phyloP scores from a whole-genome alignment of 2,113 vertebrate genomes.

The Campylorhamphus procurvoides region DNA sequence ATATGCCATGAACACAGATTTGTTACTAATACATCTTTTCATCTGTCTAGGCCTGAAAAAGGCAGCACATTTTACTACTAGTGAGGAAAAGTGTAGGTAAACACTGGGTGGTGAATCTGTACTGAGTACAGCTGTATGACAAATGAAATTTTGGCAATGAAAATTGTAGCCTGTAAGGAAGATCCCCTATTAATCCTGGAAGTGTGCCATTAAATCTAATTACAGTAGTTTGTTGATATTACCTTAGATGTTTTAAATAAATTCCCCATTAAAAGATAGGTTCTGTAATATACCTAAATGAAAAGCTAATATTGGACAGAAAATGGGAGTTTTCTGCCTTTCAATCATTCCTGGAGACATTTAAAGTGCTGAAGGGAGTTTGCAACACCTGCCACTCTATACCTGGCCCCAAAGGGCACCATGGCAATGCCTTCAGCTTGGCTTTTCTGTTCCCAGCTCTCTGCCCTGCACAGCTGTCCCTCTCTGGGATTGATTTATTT shows the following conservation, averaged over 20 bases:
- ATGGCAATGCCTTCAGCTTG: not conserved
- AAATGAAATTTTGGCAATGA: constrained; percentile 58
- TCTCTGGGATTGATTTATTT: not conserved
- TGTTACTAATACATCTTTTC: constrained; percentile 44
- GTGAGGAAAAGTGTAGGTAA: not conserved
- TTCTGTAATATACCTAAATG: constrained; percentile 12
- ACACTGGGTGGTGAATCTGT: not conserved
- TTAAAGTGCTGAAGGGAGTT: not conserved
- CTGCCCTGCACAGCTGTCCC: not conserved
- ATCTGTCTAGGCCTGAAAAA: constrained; percentile 29
- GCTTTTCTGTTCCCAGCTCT: not conserved
- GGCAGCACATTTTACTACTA: constrained; percentile 9
- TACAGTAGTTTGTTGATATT: constrained; percentile 61
- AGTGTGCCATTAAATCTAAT: constrained; percentile 66
- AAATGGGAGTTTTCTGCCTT: not conserved
- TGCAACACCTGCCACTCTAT: not conserved
- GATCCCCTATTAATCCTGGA: constrained; percentile 64
- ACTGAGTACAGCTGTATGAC: not conserved
- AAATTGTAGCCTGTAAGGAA: constrained; percentile 62
- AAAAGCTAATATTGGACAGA: constrained; percentile 1
- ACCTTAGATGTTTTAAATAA: constrained; percentile 18
- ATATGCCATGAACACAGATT: constrained; percentile 42
- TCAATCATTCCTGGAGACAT: not conserved
- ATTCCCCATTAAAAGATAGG: not conserved
- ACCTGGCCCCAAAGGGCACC: not conserved